Conservation (phyloP, 92 coral and sea anemone genomes). For the Palythoa grandis region DNA sequence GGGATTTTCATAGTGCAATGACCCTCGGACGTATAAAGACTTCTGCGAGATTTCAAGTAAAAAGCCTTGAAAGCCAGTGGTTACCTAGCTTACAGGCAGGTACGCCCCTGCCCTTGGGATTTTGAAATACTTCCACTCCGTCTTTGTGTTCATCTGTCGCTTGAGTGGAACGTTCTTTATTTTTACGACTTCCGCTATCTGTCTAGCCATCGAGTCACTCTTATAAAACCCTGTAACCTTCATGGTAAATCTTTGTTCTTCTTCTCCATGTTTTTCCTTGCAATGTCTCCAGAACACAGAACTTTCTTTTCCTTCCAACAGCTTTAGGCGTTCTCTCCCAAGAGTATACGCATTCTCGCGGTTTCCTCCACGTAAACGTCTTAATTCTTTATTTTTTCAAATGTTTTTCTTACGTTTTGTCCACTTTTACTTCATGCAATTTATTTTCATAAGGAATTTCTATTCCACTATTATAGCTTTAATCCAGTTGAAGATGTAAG, state of each 20-base stretch:
- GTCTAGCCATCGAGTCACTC: background rate
- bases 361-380: background rate
- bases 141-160: constrained; percentile 27
- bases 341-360: constrained; percentile 13
- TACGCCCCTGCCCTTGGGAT: constrained; percentile 23
- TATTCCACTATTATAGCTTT: too few relatives aligned
- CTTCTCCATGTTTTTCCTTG: constrained; percentile 20
- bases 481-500: too few relatives aligned
- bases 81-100: too few relatives aligned
- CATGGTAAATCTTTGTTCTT: constrained; percentile 29
- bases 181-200: background rate
- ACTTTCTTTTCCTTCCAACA: constrained; percentile 16
- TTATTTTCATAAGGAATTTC: too few relatives aligned
- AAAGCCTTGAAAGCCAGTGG: too few relatives aligned
- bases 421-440: too few relatives aligned
- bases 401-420: too few relatives aligned
- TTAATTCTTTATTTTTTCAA: too few relatives aligned
- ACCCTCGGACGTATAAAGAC: too few relatives aligned
- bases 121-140: constrained; percentile 29
- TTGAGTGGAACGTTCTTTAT: background rate
- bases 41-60: too few relatives aligned
- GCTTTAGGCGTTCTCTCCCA: constrained; percentile 20
- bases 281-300: constrained; percentile 21
- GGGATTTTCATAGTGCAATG: too few relatives aligned
- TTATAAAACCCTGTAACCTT: constrained; percentile 26